Evolutionary conservation across 2,888 invertebrate genomes (phyloP).

Genomic region (Pilophorus perplexus): DNA sequence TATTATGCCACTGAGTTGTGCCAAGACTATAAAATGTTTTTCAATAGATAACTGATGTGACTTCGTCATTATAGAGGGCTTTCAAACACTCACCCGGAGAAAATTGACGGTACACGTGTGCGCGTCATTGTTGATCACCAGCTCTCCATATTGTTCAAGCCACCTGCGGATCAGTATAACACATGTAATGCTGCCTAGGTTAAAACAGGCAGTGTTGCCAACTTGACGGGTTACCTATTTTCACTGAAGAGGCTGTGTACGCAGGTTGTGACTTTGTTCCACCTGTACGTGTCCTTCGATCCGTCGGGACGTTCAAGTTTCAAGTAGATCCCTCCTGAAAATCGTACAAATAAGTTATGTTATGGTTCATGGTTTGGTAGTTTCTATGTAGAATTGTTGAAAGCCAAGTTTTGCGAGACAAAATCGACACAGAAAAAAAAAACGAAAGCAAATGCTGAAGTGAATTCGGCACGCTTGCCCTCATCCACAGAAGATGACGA

Average conservation of each 20-base stretch:
- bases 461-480: too few species aligned
- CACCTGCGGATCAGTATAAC: constrained; percentile 56
- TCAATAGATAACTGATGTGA: too few species aligned
- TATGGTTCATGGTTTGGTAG: too few species aligned
- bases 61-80: background rate
- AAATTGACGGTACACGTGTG: constrained; percentile 75
- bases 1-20: too few species aligned
- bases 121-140: constrained; percentile 63
- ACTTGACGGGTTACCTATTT: constrained; percentile 55
- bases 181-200: background rate
- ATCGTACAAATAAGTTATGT: background rate
- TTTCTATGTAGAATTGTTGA: too few species aligned
- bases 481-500: too few species aligned
- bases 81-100: constrained; percentile 66
- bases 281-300: constrained; percentile 59
- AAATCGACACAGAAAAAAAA: too few species aligned
- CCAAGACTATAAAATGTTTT: too few species aligned
- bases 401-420: too few species aligned
- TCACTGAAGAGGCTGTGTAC: constrained; percentile 81
- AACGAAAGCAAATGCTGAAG: too few species aligned
- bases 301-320: constrained; percentile 59
- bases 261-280: constrained; percentile 83
- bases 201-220: background rate
- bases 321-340: constrained; percentile 59
- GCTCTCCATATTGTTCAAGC: constrained; percentile 84